Base-by-base conservation (phyloP, 2,797 vertebrate genomes). In the Nyctalus aviator region DNA sequence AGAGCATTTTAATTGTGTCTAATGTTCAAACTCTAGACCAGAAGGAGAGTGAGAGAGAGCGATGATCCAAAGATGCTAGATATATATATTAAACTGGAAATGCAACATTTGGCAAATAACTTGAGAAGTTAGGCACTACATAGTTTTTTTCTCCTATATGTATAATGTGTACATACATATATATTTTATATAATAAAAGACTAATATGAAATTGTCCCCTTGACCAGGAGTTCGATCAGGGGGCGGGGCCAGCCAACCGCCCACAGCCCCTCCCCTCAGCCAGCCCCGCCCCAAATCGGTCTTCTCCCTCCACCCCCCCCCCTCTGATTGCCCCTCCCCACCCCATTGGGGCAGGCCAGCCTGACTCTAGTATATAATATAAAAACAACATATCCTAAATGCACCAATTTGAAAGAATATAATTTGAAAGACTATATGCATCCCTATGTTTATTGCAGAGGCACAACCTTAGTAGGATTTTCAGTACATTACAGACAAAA, bases 31-130 rank as follows among this genome's bases (percentile, higher is more conserved):
- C 1, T 48, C 27, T 14, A 94, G 14, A 18, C 20, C 41, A 69
- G 21, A 77, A 20, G 50, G 17, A 81, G 2, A 69, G 8, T 37
- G 14, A 44, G 27, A 53, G 20, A 77, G 27, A 88, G 2, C 59
- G 7, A 82, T 32, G 14, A 48, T n/a, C 2, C 8, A 0, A 18
- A 48, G 44, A 4, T 55, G 35, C 35, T 89, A 46, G 41, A n/a
- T 75, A n/a, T 17, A n/a, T 17, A 82, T 77, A 35, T 50, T 88
- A 84, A 73, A 71, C 9, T 84, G 48, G 18, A 84, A 68, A 79
- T 91, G 1, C 5, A 92, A 25, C 18, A 76, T 95, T 73, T 86
- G 46, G 25, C 11, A 85, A 94, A 76, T 82, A 88, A 90, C 10
- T 46, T 57, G 48, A 94, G n/a, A 86, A 82, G 68, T n/a, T 76